Conservation (phyloP, 2,797 vertebrate genomes). For the Nyctibius grandis region DNA sequence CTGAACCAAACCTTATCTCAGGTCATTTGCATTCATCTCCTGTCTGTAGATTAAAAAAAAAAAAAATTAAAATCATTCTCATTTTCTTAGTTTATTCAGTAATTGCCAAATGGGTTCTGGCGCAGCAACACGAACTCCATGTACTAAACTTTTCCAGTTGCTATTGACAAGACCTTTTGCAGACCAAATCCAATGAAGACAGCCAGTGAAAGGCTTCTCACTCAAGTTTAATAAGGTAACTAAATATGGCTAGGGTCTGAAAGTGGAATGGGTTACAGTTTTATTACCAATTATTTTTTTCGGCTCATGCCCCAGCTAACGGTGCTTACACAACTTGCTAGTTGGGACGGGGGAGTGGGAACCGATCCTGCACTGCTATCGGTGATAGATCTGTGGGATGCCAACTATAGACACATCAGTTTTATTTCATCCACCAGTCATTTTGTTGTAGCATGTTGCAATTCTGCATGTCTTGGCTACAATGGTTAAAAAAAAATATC, state of each 20-base stretch:
- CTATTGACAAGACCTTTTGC: slow-evolving; percentile 28
- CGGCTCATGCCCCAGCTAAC: slow-evolving; percentile 30
- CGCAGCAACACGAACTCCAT: slow-evolving; percentile 31
- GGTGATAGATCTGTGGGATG: slow-evolving; percentile 23
- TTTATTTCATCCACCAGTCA: slow-evolving; percentile 66
- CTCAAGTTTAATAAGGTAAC: not conserved
- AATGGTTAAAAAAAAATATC: slow-evolving; percentile 76
- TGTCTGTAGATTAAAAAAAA: slow-evolving; percentile 39
- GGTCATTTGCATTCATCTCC: slow-evolving; percentile 66
- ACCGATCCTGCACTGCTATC: slow-evolving; percentile 18
- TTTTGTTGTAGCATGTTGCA: slow-evolving; percentile 76
- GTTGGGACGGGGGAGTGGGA: slow-evolving; percentile 26
- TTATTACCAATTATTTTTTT: not conserved
- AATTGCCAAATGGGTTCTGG: slow-evolving; percentile 48
- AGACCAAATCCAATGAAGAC: not conserved
- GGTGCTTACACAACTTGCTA: slow-evolving; percentile 55
- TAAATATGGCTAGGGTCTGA: not conserved
- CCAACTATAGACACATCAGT: slow-evolving; percentile 64
- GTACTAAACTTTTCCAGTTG: slow-evolving; percentile 34
- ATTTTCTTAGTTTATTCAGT: slow-evolving; percentile 48
- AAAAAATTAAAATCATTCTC: slow-evolving; percentile 38
- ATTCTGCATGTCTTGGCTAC: slow-evolving; percentile 77
- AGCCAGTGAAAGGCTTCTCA: slow-evolving; percentile 2
- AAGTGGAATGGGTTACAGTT: slow-evolving; percentile 11
- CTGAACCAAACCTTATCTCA: slow-evolving; percentile 62